These are phyloP conservation scores for Balearica regulorum DNA, from an alignment of 2,797 vertebrate species.

Conservation along the genomic window DNA sequence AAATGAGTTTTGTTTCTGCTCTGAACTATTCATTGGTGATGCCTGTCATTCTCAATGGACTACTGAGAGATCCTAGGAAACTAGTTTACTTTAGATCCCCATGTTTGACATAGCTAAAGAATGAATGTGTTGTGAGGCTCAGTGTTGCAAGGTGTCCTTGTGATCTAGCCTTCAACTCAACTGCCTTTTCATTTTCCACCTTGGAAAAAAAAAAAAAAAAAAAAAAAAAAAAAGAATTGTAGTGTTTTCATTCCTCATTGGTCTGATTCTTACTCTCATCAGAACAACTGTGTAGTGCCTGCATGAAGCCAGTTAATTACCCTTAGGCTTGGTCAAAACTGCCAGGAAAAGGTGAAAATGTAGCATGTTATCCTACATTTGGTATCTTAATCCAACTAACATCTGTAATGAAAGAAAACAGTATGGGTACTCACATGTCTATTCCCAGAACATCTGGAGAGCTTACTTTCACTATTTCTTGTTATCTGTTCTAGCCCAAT, in stretches of 20 bases:
- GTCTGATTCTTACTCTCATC: not conserved
- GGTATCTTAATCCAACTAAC: not conserved
- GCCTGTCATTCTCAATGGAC: not conserved
- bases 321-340: not conserved
- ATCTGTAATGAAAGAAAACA: not conserved
- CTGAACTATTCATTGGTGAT: not conserved
- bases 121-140: rapidly evolving
- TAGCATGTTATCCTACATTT: not conserved
- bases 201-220: not conserved
- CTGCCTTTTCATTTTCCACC: not conserved
- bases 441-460: not conserved
- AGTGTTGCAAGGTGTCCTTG: not conserved
- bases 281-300: not conserved
- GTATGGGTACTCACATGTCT: not conserved
- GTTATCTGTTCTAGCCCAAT: not conserved
- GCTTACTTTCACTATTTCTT: not conserved
- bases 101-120: not conserved
- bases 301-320: not conserved
- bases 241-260: not conserved
- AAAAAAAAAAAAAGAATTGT: not conserved
- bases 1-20: not conserved
- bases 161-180: not conserved
- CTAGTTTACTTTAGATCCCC: not conserved
- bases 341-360: not conserved
- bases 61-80: not conserved